Base-by-base conservation (phyloP, 2,888 invertebrate species). In the Lissocephala sabroskyi region DNA sequence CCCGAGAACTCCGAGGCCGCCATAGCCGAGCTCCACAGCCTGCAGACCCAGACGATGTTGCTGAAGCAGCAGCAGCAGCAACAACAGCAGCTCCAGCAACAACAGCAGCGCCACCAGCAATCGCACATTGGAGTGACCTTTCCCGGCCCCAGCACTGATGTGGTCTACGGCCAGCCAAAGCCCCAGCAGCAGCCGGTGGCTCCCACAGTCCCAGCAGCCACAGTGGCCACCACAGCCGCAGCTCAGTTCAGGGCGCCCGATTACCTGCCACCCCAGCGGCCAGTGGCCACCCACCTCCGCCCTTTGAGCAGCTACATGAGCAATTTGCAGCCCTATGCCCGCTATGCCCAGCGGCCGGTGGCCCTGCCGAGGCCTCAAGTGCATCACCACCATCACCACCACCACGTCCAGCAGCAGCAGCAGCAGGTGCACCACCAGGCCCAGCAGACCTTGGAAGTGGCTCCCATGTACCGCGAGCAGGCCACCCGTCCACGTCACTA, bases 281-380 rank as follows among this genome's bases (percentile, higher is more conserved):
- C 41, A 3, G 14, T 17, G 23, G 65, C 63, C 28, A 52, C 61
- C 9, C 49, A 62, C 35, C 56, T 80, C 18, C 64, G 78, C 45
- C 65, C 73, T 4, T 61, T 82, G 10, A 60, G 68, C 23, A 80
- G 76, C 48, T 81, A 73, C 35, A 79, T 81, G 82, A 67, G 56
- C 23, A 63, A 53, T 0, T 77, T 81, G 23, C 68, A 79, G 29
- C 71, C 82, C 1, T 65, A 49, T 14, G 65, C 73, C 9, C 76
- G 80, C n/a, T 81, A 82, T 19, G 80, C 63, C 0, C 51, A 55
- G 59, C n/a, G n/a, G n/a, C 53, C 62, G 13, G 50, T 58, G 49
- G 23, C 23, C 23, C 23, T 7, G 7, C 4, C 23, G 4, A 23
- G 23, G 23, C 3, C 23, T 23, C 23, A 23, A 23, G 40, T 10